Percentiles rank a stretch among this genome's conserved stretches.
Conservation (phyloP, 23 tunicate species). For the Trididemnum nubilum region DNA sequence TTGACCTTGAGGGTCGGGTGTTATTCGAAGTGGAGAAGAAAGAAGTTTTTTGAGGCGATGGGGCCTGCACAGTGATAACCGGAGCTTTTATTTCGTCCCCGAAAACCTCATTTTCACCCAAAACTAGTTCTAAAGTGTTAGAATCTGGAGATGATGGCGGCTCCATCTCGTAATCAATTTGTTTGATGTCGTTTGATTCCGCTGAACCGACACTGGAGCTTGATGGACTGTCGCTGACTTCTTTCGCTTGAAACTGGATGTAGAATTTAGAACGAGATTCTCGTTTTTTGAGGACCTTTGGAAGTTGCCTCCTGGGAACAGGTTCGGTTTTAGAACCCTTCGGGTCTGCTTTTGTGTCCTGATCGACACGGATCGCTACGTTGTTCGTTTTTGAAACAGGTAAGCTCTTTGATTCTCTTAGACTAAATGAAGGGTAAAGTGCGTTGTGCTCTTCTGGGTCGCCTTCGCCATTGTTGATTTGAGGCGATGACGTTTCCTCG, state of each 20-base stretch:
- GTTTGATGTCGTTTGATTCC: neutral
- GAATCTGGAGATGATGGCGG: neutral
- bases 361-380: no score
- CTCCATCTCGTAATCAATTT: neutral
- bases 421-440: no score
- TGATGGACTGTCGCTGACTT: neutral
- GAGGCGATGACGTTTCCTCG: no score
- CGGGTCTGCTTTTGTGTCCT: no score
- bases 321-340: neutral
- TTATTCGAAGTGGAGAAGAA: neutral
- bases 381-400: no score
- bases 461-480: no score
- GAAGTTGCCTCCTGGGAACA: neutral
- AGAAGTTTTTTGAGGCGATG: conserved; percentile 9
- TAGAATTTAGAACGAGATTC: conserved; percentile 18
- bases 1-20: no score
- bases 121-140: neutral
- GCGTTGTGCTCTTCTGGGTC: no score
- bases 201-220: neutral
- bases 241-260: neutral
- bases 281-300: neutral
- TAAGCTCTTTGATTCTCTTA: no score
- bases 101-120: conserved; percentile 21
- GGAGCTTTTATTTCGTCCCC: neutral
- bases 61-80: conserved; percentile 6